These are phyloP conservation scores for Leontocebus nigricollis DNA, from an alignment of 2,797 vertebrate species.

Conservation along the genomic window DNA sequence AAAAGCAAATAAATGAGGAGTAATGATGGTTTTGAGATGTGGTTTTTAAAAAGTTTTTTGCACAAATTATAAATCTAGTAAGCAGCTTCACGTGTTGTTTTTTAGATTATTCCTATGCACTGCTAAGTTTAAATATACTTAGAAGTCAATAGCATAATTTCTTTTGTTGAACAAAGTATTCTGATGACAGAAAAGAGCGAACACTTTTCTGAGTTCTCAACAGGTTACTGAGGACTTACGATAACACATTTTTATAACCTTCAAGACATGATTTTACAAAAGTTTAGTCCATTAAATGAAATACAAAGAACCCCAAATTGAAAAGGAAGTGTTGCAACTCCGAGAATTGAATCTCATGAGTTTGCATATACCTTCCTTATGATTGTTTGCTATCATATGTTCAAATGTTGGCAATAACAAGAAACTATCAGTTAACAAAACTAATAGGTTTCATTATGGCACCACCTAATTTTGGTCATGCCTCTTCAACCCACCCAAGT, in stretches of 20 bases:
- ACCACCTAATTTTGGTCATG: background rate
- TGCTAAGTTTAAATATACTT: background rate
- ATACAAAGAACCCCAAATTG: background rate
- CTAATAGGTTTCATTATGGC: background rate
- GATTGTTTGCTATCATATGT: background rate
- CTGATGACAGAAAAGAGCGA: background rate
- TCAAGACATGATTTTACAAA: background rate
- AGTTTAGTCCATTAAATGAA: background rate
- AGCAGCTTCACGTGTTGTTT: background rate
- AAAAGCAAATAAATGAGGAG: background rate
- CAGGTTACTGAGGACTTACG: background rate
- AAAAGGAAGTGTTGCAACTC: background rate
- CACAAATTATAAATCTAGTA: background rate
- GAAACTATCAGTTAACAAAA: background rate
- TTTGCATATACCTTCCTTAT: background rate
- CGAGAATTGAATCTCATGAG: background rate
- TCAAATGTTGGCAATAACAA: background rate
- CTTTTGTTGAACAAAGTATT: background rate
- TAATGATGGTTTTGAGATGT: background rate
- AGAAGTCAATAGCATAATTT: background rate
- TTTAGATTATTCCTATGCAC: background rate
- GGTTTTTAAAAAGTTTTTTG: background rate
- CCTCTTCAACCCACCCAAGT: background rate
- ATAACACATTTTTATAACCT: background rate
- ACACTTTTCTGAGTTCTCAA: background rate